These are phyloP conservation scores for Stegodyphus dumicola DNA, from an alignment of 1,140 invertebrate genomes.

Conservation along the genomic window DNA sequence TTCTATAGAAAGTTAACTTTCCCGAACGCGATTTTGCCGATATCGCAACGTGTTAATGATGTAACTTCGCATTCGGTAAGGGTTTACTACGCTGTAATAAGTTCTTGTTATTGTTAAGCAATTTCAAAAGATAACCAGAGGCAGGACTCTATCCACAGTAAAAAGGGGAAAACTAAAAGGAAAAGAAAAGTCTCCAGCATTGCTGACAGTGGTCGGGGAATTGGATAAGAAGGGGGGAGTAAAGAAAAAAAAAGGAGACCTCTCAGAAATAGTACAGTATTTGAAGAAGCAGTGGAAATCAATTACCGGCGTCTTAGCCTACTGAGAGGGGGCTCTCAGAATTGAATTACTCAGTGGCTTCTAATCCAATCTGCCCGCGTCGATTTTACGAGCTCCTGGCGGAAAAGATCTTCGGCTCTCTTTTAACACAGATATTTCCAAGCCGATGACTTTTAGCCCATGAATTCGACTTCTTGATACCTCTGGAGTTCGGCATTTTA, in stretches of 20 bases:
- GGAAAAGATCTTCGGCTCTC: conserved; percentile 24
- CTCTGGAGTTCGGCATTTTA: too few relatives aligned
- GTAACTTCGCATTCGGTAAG: too few relatives aligned
- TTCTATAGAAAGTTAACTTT: too few relatives aligned
- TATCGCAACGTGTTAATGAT: too few relatives aligned
- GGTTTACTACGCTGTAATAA: too few relatives aligned
- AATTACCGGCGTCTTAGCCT: conserved; percentile 51
- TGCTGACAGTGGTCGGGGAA: conserved; percentile 18
- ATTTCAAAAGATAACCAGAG: too few relatives aligned
- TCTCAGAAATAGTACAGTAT: conserved; percentile 43
- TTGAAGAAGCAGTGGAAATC: conserved; percentile 56
- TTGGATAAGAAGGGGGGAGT: not conserved
- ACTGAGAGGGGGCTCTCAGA: conserved; percentile 22
- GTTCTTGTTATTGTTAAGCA: too few relatives aligned
- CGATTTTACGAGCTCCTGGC: conserved; percentile 42
- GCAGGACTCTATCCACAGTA: not conserved
- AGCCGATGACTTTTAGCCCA: not conserved
- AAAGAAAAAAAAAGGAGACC: conserved; percentile 2
- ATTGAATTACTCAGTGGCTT: conserved; percentile 50
- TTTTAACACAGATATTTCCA: conserved; percentile 40
- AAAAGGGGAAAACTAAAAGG: not conserved
- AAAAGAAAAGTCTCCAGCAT: too few relatives aligned
- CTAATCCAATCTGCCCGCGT: conserved; percentile 46
- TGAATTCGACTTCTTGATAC: too few relatives aligned
- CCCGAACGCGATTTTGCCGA: too few relatives aligned